These are phyloP conservation scores for Chamaea fasciata DNA, from an alignment of 2,113 vertebrate genomes.

Conservation along the genomic window DNA sequence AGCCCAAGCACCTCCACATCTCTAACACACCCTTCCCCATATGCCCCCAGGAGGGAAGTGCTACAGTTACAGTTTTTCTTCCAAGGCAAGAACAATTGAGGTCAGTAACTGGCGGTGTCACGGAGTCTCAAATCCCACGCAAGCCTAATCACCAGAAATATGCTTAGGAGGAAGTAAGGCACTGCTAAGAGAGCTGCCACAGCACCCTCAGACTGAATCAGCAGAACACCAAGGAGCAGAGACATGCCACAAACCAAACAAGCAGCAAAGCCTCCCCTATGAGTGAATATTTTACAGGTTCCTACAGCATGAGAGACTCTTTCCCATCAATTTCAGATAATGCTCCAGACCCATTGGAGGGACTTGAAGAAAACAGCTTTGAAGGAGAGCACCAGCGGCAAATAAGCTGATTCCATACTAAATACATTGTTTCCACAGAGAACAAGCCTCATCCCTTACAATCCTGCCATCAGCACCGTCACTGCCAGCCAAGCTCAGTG, in stretches of 20 bases:
- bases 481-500: not conserved
- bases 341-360: not conserved
- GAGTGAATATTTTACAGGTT: not conserved
- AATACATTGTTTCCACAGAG: not conserved
- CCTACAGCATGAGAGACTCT: not conserved
- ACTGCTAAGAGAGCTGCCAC: not conserved
- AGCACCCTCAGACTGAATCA: not conserved
- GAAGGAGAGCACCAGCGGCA: not conserved
- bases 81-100: not conserved
- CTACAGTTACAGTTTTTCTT: not conserved
- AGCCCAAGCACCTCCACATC: not conserved
- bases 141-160: not conserved
- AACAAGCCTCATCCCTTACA: not conserved
- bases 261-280: not conserved
- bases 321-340: not conserved
- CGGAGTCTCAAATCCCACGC: rapidly evolving
- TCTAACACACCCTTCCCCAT: not conserved
- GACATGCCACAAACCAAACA: not conserved
- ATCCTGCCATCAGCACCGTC: rapidly evolving
- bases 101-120: not conserved
- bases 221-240: not conserved
- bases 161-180: not conserved
- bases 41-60: not conserved
- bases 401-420: not conserved
- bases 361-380: not conserved